Conservation (phyloP, 2,888 invertebrate species). For the Limenitis camilla region DNA sequence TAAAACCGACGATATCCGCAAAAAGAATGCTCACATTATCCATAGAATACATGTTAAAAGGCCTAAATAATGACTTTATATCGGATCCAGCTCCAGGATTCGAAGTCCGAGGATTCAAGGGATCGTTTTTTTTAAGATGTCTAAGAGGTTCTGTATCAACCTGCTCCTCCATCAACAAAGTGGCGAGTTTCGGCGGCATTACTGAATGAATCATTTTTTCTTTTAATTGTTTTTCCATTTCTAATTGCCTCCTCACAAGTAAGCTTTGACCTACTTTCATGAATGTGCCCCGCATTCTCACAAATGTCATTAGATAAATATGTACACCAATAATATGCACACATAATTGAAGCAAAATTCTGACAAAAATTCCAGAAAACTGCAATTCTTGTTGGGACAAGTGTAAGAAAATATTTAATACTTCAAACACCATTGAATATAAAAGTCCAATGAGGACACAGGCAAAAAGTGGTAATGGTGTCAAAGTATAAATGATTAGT, state of each 20-base stretch:
- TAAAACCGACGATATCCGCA: constrained; percentile 98
- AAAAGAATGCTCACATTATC: constrained; percentile 96
- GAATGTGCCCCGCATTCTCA: constrained; percentile 95
- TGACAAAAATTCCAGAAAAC: constrained; percentile 77
- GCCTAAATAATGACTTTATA: constrained; percentile 89
- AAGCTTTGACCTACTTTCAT: constrained; percentile 97
- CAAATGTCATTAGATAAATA: constrained; percentile 93
- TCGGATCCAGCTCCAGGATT: constrained; percentile 77
- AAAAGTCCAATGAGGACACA: constrained; percentile 85
- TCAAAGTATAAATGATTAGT: constrained; percentile 92
- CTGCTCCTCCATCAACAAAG: constrained; percentile 87
- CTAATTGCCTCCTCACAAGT: constrained; percentile 89
- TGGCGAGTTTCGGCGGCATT: constrained; percentile 95
- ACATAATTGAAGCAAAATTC: constrained; percentile 88
- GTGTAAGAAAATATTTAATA: constrained; percentile 75
- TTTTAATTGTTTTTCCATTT: constrained; percentile 94
- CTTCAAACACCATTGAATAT: constrained; percentile 91
- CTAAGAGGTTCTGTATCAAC: constrained; percentile 72
- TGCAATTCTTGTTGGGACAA: constrained; percentile 68
- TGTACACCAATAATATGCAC: constrained; percentile 95
- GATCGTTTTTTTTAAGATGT: constrained; percentile 64
- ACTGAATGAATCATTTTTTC: constrained; percentile 98
- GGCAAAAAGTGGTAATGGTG: constrained; percentile 92
- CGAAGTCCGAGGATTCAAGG: constrained; percentile 62
- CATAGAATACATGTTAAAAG: constrained; percentile 98